phyloP scores from a whole-genome alignment of 2,113 vertebrate genomes.

The Lasiurus borealis region DNA sequence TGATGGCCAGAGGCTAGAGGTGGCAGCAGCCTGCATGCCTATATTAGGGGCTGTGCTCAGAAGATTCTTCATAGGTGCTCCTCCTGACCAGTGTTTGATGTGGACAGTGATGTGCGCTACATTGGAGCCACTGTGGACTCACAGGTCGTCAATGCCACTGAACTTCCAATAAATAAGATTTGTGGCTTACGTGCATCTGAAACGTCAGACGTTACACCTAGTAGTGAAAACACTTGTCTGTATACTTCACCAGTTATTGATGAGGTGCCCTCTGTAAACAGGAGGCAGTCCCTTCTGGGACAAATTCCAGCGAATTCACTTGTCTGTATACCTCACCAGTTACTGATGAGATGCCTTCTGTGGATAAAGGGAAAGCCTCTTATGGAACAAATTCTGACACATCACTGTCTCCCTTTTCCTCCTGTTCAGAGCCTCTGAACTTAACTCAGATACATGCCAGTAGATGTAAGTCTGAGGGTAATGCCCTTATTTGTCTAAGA shows the following conservation, averaged over 20 bases:
- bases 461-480: slow-evolving; percentile 89
- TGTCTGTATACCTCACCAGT: slow-evolving; percentile 60
- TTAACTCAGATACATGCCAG: slow-evolving; percentile 91
- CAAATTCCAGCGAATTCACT: accelerated
- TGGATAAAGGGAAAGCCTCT: slow-evolving; percentile 83
- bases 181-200: slow-evolving; percentile 93
- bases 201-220: slow-evolving; percentile 85
- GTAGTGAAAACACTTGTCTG: neutral
- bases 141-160: slow-evolving; percentile 93
- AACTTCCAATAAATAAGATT: slow-evolving; percentile 95
- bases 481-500: slow-evolving; percentile 91
- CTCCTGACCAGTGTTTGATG: slow-evolving; percentile 93
- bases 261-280: slow-evolving; percentile 84
- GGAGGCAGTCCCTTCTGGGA: too few species aligned
- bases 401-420: slow-evolving; percentile 62
- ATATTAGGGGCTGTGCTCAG: slow-evolving; percentile 93
- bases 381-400: slow-evolving; percentile 87
- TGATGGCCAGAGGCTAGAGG: slow-evolving; percentile 93
- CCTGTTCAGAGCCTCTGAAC: slow-evolving; percentile 88
- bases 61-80: slow-evolving; percentile 90
- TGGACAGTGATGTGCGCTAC: slow-evolving; percentile 93
- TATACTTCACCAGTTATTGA: slow-evolving; percentile 80
- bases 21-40: slow-evolving; percentile 95
- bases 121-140: slow-evolving; percentile 89
- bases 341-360: too few species aligned